Conservation (phyloP, 2,888 invertebrate species). For the Acanthosepion esculentum region DNA sequence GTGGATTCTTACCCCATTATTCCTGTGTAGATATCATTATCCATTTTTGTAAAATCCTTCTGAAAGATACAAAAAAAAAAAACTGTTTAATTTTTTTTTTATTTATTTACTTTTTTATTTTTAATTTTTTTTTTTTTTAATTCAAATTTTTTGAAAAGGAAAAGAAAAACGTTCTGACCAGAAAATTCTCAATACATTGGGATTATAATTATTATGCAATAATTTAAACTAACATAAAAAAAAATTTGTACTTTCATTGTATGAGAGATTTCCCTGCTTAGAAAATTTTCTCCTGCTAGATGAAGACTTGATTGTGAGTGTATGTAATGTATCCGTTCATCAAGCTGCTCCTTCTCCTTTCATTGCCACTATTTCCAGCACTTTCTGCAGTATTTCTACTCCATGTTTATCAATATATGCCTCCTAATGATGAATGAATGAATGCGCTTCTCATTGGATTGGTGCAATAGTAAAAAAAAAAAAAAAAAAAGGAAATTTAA, state of each 20-base stretch:
- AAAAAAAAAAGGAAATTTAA: not conserved
- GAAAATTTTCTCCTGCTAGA: slow-evolving; percentile 33
- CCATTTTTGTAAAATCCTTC: slow-evolving; percentile 33
- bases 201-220: slow-evolving; percentile 33
- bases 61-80: slow-evolving; percentile 10
- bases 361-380: slow-evolving; percentile 33
- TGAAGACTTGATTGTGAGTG: not conserved
- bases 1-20: not conserved
- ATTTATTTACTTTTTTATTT: not conserved
- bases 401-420: slow-evolving; percentile 33
- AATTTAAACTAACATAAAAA: slow-evolving; percentile 13
- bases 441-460: slow-evolving; percentile 23
- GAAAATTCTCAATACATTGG: slow-evolving; percentile 10
- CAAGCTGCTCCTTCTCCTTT: not conserved
- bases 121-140: no score
- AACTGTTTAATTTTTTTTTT: not conserved
- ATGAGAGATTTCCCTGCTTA: slow-evolving; percentile 33
- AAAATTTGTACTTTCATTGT: slow-evolving; percentile 1
- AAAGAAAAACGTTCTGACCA: slow-evolving; percentile 4
- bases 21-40: not conserved
- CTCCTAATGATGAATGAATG: not conserved
- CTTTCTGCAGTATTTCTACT: not conserved
- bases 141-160: not conserved
- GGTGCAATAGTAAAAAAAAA: not conserved
- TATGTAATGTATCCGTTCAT: slow-evolving; percentile 22